Evolutionary conservation across 1,140 invertebrate species (phyloP).

Genomic region (Solenopsis fugax): DNA sequence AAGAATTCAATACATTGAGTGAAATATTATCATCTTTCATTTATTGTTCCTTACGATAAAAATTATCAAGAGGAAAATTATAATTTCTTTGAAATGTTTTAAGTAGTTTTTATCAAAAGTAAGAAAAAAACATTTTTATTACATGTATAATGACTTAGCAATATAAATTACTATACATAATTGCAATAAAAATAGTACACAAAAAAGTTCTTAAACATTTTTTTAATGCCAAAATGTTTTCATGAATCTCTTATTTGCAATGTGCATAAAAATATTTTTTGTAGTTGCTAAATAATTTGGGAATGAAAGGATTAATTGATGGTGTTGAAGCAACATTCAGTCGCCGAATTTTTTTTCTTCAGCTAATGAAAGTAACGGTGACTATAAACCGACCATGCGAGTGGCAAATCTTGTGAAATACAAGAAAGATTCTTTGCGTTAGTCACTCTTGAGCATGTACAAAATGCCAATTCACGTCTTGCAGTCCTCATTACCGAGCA

Average conservation of each 20-base stretch:
- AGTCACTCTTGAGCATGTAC: neutral
- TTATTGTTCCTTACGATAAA: no score
- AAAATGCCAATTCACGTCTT: conserved; percentile 19
- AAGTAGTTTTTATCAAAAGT: neutral
- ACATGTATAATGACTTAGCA: neutral
- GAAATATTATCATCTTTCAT: no score
- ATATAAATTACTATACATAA: neutral
- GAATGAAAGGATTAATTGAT: neutral
- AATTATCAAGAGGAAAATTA: no score
- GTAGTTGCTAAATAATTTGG: neutral
- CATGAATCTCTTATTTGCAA: neutral
- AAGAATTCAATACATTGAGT: no score
- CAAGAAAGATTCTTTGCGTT: conserved; percentile 29
- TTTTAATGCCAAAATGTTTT: neutral
- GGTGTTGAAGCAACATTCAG: neutral
- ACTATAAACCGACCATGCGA: conserved; percentile 68
- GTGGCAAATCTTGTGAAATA: conserved; percentile 63
- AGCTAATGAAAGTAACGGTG: neutral
- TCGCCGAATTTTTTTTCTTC: neutral
- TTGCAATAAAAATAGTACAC: neutral
- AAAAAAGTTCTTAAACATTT: neutral
- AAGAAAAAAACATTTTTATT: neutral
- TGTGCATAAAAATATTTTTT: neutral
- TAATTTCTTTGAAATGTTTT: neutral
- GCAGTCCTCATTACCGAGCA: conserved; percentile 58